Evolutionary conservation across 2,888 invertebrate species (phyloP).

Genomic region (Meta bourneti): DNA sequence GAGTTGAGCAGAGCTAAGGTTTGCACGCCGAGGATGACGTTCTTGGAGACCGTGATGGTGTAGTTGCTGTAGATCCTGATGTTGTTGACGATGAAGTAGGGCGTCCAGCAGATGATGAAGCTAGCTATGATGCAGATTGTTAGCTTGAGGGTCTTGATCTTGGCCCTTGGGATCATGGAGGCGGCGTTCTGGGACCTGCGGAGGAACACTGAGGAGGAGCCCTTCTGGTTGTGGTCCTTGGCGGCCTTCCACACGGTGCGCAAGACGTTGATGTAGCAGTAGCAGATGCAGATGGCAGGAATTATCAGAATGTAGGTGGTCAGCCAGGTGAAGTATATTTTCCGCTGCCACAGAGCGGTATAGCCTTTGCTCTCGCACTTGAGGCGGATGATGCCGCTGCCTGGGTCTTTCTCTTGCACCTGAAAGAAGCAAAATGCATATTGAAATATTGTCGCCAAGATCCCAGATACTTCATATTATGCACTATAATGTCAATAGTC

Average conservation of each 20-base stretch:
- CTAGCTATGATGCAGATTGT: conserved; percentile 81
- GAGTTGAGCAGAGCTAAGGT: conserved; percentile 79
- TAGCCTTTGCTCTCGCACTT: conserved; percentile 81
- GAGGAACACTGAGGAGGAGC: conserved; percentile 45
- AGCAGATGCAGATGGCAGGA: conserved; percentile 81
- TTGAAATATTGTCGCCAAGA: neutral
- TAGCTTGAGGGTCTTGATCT: conserved; percentile 82
- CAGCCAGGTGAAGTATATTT: conserved; percentile 81
- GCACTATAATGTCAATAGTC: no score
- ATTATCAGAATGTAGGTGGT: conserved; percentile 81
- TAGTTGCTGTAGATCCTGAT: conserved; percentile 81
- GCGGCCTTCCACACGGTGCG: conserved; percentile 80
- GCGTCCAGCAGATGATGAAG: conserved; percentile 82
- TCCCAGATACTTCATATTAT: neutral
- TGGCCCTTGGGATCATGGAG: conserved; percentile 81
- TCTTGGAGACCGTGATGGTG: conserved; percentile 79
- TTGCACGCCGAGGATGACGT: conserved; percentile 81
- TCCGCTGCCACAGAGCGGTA: conserved; percentile 82
- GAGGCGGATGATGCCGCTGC: conserved; percentile 79
- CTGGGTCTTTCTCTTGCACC: conserved; percentile 79
- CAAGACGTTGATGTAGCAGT: conserved; percentile 81
- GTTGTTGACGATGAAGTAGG: conserved; percentile 82
- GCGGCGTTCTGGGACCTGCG: conserved; percentile 74
- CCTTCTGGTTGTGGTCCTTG: conserved; percentile 50
- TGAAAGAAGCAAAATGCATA: conserved; percentile 66